A percentile compares a stretch with the other conserved stretches of the same genome.
These are phyloP conservation scores for Stomatorhinus ivindoensis DNA, from an alignment of 2,113 vertebrate species.

Conservation along the genomic window DNA sequence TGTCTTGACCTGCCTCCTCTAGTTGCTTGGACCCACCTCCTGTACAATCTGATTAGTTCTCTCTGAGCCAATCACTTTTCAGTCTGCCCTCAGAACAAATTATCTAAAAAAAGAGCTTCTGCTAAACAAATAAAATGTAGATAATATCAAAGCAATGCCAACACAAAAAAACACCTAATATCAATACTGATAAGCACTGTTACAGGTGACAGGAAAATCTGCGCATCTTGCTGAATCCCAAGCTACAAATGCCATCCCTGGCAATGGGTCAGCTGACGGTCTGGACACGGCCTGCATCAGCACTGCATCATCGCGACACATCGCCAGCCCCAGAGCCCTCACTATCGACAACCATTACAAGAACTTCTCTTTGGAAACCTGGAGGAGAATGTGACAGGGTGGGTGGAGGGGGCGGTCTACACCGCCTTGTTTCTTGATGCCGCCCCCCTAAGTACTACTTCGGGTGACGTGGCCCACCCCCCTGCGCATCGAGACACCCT, in stretches of 20 bases:
- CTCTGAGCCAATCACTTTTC: too few relatives aligned
- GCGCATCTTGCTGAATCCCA: not conserved
- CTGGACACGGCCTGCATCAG: not conserved
- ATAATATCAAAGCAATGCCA: not conserved
- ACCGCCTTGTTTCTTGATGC: conserved; percentile 21
- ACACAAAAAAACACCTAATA: not conserved
- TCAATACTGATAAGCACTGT: not conserved
- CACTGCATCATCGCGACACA: not conserved
- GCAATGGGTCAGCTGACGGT: not conserved
- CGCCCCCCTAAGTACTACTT: conserved; percentile 43
- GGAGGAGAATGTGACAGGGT: not conserved
- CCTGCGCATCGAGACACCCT: conserved; percentile 32
- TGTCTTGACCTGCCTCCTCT: too few relatives aligned
- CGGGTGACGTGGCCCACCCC: conserved; percentile 49
- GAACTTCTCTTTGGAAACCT: not conserved
- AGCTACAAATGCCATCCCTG: not conserved
- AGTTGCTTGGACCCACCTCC: too few relatives aligned
- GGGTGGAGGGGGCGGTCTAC: conserved; percentile 6
- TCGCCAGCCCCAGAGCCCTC: not conserved
- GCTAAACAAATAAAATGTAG: not conserved
- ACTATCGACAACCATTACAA: not conserved
- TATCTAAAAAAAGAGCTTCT: too few relatives aligned
- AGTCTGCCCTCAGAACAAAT: too few relatives aligned
- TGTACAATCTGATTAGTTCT: too few relatives aligned
- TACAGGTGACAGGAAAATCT: not conserved